Evolutionary conservation across 2,888 invertebrate species (phyloP).

Genomic region (Ligdia adustata): DNA sequence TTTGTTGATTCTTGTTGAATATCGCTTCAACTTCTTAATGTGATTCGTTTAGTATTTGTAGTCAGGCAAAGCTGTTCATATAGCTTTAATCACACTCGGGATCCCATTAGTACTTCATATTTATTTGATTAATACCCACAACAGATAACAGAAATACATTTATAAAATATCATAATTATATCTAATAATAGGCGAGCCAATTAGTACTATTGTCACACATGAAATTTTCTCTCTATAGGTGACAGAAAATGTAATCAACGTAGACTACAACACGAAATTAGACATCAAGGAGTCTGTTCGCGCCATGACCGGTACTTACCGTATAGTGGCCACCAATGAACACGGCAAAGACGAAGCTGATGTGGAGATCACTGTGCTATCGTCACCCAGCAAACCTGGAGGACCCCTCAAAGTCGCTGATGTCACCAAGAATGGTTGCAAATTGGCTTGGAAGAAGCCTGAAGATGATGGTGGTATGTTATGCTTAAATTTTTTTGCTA

Average conservation of each 20-base stretch:
- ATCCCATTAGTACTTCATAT: no score
- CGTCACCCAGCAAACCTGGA: constrained; percentile 93
- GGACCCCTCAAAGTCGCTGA: constrained; percentile 95
- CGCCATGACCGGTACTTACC: constrained; percentile 95
- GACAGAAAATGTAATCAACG: constrained; percentile 90
- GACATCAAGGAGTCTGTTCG: constrained; percentile 91
- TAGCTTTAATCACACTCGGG: no score
- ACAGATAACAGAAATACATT: no score
- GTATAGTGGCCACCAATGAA: constrained; percentile 94
- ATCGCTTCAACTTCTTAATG: no score
- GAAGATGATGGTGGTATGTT: constrained; percentile 94
- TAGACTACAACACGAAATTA: constrained; percentile 95
- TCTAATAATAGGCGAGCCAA: no score
- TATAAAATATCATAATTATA: no score
- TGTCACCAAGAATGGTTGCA: constrained; percentile 95
- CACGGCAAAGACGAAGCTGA: constrained; percentile 97
- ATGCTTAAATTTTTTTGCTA: no score
- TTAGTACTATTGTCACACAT: no score
- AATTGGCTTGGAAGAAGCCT: constrained; percentile 96
- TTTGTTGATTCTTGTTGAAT: no score
- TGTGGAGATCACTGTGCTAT: constrained; percentile 94
- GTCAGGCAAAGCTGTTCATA: no score
- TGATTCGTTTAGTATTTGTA: no score
- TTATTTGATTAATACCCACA: no score
- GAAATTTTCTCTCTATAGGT: constrained; percentile 60